Evolutionary conservation across 2,113 vertebrate genomes (phyloP), one percentile per base, ranked within the genome.

Genomic region (Mastomys natalensis): DNA sequence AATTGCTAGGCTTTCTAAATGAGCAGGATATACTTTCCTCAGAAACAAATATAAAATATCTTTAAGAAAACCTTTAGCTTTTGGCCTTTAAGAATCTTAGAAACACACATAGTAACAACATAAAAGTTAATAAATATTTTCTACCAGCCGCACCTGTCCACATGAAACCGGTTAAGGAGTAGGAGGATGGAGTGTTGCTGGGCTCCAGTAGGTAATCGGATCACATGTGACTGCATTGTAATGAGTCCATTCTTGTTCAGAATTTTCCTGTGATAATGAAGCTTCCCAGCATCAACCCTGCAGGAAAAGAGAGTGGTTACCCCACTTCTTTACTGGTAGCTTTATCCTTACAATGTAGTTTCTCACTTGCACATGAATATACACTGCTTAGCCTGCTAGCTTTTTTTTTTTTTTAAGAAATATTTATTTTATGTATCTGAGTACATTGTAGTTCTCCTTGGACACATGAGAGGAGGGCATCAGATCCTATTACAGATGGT

Each of bases 131-230:
- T 1, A 8, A 37, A 34, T 0, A 2, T 34, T 17, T n/a, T 24
- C 58, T 22, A 13, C 43, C n/a, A 37, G 37, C 74, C 10, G 22
- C 81, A 99, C 99, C 99, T 99, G 98, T 99, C 99, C 12, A 99
- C 97, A 0, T 99, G 99, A 96, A 99, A 99, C 29, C 99, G 99
- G 87, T 99, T 99, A 60, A 99, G 98, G 51, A 99, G 98, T 0
- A 99, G 98, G 15, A 99, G 99, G 19, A 99, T 99, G 0, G 99
- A 99, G 97, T 99, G 98, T 37, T 99, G 99, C 97, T 99, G 99
- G 5, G 98, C 98, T 48, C 99, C 99, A 0, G 98, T 98, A 0
- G 98, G 98, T 12, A 99, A 72, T 0, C 99, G 98, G 53, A 98
- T 98, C 88, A 99, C 98, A 0, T 99, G 99, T 1, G 99, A 99